Percentiles rank a stretch among this genome's conserved stretches.
Evolutionary conservation across 2,888 invertebrate genomes (phyloP).

Genomic region (Aphrophora alni): DNA sequence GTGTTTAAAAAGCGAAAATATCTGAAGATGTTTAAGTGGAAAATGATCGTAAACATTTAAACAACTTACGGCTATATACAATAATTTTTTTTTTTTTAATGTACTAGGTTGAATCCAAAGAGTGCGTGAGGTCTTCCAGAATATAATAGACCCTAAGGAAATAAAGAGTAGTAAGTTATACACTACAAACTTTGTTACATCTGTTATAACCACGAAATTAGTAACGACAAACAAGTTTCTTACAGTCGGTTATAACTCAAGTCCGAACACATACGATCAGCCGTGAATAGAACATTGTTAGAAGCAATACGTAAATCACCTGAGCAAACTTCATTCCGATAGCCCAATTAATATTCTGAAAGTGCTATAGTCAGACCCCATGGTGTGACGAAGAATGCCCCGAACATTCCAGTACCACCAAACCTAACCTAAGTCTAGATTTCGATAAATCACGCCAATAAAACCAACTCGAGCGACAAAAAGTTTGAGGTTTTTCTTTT

Average conservation of each 20-base stretch:
- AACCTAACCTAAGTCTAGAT: neutral
- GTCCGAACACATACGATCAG: neutral
- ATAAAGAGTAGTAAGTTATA: neutral
- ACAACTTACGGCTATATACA: no score
- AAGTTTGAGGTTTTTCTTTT: neutral
- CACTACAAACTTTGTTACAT: neutral
- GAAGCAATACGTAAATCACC: neutral
- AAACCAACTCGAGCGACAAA: neutral
- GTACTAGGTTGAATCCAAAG: neutral
- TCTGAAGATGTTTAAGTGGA: no score
- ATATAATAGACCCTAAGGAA: no score
- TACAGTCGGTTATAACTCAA: neutral
- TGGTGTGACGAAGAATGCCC: neutral
- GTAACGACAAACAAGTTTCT: neutral
- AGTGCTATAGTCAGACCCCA: neutral
- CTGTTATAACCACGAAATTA: neutral
- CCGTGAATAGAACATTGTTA: neutral
- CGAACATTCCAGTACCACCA: neutral
- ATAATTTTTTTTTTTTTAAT: no score
- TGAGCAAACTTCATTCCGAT: neutral
- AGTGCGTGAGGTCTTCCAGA: neutral
- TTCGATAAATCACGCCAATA: neutral
- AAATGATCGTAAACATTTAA: no score
- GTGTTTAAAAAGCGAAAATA: no score
- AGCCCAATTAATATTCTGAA: conserved; percentile 2